Conservation (phyloP, 2,888 invertebrate species). For the Drosophila koepferae region DNA sequence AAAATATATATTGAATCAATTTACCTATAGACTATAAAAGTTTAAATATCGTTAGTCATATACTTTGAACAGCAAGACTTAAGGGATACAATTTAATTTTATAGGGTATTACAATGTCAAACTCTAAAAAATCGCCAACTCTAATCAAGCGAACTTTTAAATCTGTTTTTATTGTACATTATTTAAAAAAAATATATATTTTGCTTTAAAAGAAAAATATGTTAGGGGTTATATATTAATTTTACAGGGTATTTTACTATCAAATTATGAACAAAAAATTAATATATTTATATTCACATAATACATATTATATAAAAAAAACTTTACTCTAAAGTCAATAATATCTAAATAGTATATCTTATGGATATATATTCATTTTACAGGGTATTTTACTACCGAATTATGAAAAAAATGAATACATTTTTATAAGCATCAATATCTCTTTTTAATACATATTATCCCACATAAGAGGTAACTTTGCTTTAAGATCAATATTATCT, state of each 20-base stretch:
- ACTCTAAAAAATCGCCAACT: too few relatives aligned
- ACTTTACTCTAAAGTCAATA: not conserved
- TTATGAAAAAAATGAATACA: too few relatives aligned
- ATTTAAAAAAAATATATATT: not conserved
- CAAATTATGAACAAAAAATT: too few relatives aligned
- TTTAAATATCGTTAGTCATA: not conserved
- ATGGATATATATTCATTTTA: not conserved
- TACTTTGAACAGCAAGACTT: not conserved
- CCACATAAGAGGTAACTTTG: not conserved
- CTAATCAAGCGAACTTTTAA: not conserved
- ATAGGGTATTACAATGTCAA: not conserved
- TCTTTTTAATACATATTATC: too few relatives aligned
- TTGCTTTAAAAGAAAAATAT: not conserved
- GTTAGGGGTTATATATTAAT: rapidly evolving
- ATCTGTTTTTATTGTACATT: not conserved
- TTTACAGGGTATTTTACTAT: not conserved
- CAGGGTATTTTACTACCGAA: too few relatives aligned
- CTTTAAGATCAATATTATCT: not conserved
- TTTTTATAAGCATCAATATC: too few relatives aligned
- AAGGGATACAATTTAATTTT: not conserved
- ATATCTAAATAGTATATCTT: not conserved
- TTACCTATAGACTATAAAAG: not conserved
- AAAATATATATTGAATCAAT: too few relatives aligned
- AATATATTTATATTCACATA: too few relatives aligned
- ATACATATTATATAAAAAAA: too few relatives aligned